Base-by-base conservation (phyloP, 2,888 invertebrate species). In the Bedellia somnulentella region DNA sequence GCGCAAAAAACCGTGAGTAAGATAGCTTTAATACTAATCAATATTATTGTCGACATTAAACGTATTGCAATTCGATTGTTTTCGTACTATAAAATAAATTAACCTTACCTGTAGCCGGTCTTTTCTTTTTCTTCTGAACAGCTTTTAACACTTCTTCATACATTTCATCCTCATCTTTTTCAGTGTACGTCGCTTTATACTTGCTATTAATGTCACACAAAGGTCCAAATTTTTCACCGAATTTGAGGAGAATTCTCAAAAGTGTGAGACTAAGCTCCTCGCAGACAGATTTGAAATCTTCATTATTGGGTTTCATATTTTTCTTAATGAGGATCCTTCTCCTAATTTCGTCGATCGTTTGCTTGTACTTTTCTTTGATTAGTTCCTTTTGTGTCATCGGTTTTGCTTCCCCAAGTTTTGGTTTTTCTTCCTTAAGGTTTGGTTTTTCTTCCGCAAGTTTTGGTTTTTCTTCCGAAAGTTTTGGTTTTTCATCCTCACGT, bases 21-120 rank as follows among this genome's bases (percentile, higher is more conserved):
- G n/a, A n/a, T n/a, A n/a, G n/a, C n/a, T n/a, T n/a, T n/a, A n/a
- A n/a, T n/a, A n/a, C n/a, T n/a, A n/a, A n/a, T n/a, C n/a, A n/a
- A n/a, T n/a, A n/a, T n/a, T n/a, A n/a, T n/a, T n/a, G n/a, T n/a
- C n/a, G n/a, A n/a, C n/a, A n/a, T n/a, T n/a, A n/a, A n/a, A n/a
- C n/a, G n/a, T n/a, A n/a, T n/a, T n/a, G n/a, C n/a, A n/a, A n/a
- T n/a, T n/a, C n/a, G n/a, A n/a, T n/a, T n/a, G n/a, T n/a, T n/a
- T n/a, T n/a, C n/a, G n/a, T n/a, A n/a, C n/a, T n/a, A n/a, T n/a
- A n/a, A n/a, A n/a, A n/a, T n/a, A n/a, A n/a, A n/a, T n/a, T n/a
- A n/a, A n/a, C n/a, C 62, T 60, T 57, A 73, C 73, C 70, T 60
- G 50, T 41, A 4, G 44, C 48, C 9, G 44, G 42, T 23, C 64